phyloP scores from a whole-genome alignment of 2,888 invertebrate genomes.

The Liopterus haemorrhoidalis region DNA sequence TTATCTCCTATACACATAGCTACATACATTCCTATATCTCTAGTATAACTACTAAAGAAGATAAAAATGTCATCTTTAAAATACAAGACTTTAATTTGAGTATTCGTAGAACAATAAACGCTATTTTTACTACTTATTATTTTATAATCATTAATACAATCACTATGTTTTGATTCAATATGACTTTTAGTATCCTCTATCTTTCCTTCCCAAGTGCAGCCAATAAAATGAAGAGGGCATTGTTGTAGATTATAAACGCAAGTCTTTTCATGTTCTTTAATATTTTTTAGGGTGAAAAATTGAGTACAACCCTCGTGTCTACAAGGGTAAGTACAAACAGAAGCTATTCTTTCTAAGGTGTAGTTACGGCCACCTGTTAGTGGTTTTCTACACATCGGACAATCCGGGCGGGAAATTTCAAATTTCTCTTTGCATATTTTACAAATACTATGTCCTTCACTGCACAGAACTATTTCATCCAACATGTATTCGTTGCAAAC shows the following conservation, averaged over 20 bases:
- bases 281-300: not conserved
- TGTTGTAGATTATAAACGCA: not conserved
- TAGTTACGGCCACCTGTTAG: slow-evolving; percentile 10
- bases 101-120: not conserved
- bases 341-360: slow-evolving; percentile 6
- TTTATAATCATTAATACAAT: not conserved
- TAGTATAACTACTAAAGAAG: slow-evolving; percentile 4
- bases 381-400: slow-evolving; percentile 7
- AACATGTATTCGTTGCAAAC: slow-evolving; percentile 10
- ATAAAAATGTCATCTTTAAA: not conserved
- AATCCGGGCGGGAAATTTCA: too few species aligned
- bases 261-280: too few species aligned
- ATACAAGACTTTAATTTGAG: not conserved
- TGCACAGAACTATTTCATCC: slow-evolving; percentile 5
- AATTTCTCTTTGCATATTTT: slow-evolving; percentile 4
- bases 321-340: slow-evolving; percentile 1
- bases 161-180: slow-evolving; percentile 1
- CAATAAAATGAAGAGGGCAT: not conserved
- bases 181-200: not conserved
- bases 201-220: slow-evolving; percentile 7
- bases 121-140: too few species aligned
- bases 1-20: slow-evolving; percentile 4
- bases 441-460: slow-evolving; percentile 11
- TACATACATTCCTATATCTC: not conserved
- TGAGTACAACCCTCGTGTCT: not conserved